phyloP scores from a whole-genome alignment of 2,113 vertebrate species.

The Phoxinus phoxinus region DNA sequence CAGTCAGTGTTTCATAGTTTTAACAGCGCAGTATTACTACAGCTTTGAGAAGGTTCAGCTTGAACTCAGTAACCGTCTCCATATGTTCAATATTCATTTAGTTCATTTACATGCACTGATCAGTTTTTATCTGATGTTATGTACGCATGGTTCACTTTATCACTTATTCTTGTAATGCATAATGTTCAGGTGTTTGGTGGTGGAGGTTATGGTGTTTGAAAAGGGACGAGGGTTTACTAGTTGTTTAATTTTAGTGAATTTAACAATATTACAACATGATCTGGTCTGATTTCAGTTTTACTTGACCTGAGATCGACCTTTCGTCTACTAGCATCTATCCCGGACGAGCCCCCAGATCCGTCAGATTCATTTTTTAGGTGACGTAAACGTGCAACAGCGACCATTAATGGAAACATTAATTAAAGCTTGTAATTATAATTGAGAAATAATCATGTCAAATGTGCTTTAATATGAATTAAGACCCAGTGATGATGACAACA shows the following conservation, averaged over 20 bases:
- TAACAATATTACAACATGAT: neutral
- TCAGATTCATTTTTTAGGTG: neutral
- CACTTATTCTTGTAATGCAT: neutral
- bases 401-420: neutral
- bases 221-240: neutral
- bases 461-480: neutral
- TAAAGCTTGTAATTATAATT: neutral
- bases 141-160: neutral
- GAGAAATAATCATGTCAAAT: neutral
- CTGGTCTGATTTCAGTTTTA: slow-evolving; percentile 4
- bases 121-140: neutral
- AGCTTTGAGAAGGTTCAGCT: neutral
- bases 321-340: no score
- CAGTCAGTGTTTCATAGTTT: neutral
- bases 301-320: no score
- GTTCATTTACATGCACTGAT: neutral
- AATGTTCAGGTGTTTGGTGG: neutral
- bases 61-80: neutral
- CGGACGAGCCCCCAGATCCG: no score
- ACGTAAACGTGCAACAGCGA: neutral
- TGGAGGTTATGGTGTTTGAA: neutral
- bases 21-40: neutral
- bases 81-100: neutral
- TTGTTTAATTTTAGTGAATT: neutral
- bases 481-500: neutral